A percentile compares a stretch with the other conserved stretches of the same genome.
phyloP scores from a whole-genome alignment of 2,113 vertebrate species.

The Alethe castanea region DNA sequence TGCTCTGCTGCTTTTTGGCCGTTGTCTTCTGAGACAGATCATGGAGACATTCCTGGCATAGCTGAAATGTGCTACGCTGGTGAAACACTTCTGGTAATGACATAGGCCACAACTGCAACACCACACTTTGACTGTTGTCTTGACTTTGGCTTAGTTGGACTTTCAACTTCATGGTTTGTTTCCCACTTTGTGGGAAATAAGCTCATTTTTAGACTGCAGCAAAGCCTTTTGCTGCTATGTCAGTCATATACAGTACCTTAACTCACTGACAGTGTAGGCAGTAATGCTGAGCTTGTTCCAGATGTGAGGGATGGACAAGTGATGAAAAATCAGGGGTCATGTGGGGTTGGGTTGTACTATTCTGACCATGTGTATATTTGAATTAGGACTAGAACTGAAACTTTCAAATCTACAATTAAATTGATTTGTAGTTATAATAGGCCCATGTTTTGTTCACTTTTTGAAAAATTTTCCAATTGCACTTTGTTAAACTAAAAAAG shows the following conservation, averaged over 20 bases:
- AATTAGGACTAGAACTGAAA: not conserved
- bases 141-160: not conserved
- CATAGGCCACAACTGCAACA: not conserved
- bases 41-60: not conserved
- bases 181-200: not conserved
- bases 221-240: not conserved
- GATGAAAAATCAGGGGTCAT: not conserved
- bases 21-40: not conserved
- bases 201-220: not conserved
- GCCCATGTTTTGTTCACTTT: not conserved
- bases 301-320: not conserved
- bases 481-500: not conserved
- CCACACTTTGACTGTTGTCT: not conserved
- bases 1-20: not conserved
- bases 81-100: not conserved
- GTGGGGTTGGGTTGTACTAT: not conserved
- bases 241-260: not conserved
- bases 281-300: not conserved
- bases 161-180: not conserved
- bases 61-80: fast-evolving
- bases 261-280: not conserved
- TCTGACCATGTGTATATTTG: not conserved
- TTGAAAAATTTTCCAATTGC: not conserved
- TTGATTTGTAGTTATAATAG: not conserved
- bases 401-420: not conserved